These are phyloP conservation scores for Nothocercus julius DNA, from an alignment of 2,113 vertebrate genomes.

Conservation along the genomic window DNA sequence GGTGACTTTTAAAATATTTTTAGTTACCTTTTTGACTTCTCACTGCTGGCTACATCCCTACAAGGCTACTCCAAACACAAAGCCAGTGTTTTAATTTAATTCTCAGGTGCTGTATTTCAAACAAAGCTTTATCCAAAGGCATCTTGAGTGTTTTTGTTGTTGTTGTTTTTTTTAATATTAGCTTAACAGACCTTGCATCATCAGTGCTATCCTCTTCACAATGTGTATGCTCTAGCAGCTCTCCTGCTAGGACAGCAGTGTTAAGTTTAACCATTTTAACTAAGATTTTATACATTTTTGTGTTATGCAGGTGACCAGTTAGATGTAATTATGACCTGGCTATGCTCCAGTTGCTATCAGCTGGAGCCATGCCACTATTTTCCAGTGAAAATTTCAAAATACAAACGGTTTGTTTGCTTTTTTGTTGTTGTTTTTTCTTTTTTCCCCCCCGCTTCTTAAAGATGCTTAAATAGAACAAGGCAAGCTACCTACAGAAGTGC, in stretches of 20 bases:
- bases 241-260: background rate
- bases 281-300: background rate
- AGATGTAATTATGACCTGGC: background rate
- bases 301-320: background rate
- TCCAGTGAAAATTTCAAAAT: background rate
- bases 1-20: background rate
- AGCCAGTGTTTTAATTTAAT: background rate
- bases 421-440: background rate
- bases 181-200: background rate
- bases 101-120: background rate
- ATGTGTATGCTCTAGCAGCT: background rate
- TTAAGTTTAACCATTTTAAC: background rate
- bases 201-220: too few relatives aligned
- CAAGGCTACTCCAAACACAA: background rate
- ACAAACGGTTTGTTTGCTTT: background rate
- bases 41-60: background rate
- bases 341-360: background rate
- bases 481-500: background rate
- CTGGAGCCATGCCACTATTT: background rate
- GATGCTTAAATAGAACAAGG: fast-evolving
- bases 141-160: background rate
- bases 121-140: background rate
- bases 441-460: background rate
- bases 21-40: background rate
- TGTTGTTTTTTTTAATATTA: background rate